Conservation (phyloP, 2,888 invertebrate species). For the Standfussiana lucernea region DNA sequence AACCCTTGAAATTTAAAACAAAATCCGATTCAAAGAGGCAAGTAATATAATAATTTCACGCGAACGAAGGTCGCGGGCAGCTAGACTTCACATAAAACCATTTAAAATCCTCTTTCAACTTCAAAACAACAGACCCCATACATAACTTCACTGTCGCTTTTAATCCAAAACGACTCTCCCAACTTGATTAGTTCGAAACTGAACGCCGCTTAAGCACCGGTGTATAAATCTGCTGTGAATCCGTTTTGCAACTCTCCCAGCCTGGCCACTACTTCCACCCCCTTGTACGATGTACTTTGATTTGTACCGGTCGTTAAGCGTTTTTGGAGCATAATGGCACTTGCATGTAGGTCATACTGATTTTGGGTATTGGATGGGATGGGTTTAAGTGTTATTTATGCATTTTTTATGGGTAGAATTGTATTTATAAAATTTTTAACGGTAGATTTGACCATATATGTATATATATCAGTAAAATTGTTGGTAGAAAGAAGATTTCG, state of each 20-base stretch:
- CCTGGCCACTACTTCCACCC: slow-evolving; percentile 49
- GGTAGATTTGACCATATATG: background rate
- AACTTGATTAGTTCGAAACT: slow-evolving; percentile 60
- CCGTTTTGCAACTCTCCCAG: slow-evolving; percentile 48
- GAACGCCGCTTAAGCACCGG: slow-evolving; percentile 53
- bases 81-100: background rate
- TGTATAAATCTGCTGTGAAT: slow-evolving; percentile 63
- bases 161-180: slow-evolving; percentile 44
- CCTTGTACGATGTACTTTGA: slow-evolving; percentile 54
- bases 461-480: background rate
- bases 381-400: slow-evolving; percentile 37
- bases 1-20: no score
- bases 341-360: slow-evolving; percentile 65
- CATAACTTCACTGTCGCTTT: slow-evolving; percentile 26
- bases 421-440: background rate
- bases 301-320: slow-evolving; percentile 66
- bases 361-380: slow-evolving; percentile 51
- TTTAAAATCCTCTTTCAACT: background rate
- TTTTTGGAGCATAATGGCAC: slow-evolving; percentile 61
- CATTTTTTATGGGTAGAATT: slow-evolving; percentile 14
- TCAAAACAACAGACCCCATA: slow-evolving; percentile 24
- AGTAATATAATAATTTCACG: no score
- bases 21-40: no score
- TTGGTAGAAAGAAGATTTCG: background rate
- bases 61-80: no score